Evolutionary conservation across 2,888 invertebrate genomes (phyloP).

Genomic region (Lobophora halterata): DNA sequence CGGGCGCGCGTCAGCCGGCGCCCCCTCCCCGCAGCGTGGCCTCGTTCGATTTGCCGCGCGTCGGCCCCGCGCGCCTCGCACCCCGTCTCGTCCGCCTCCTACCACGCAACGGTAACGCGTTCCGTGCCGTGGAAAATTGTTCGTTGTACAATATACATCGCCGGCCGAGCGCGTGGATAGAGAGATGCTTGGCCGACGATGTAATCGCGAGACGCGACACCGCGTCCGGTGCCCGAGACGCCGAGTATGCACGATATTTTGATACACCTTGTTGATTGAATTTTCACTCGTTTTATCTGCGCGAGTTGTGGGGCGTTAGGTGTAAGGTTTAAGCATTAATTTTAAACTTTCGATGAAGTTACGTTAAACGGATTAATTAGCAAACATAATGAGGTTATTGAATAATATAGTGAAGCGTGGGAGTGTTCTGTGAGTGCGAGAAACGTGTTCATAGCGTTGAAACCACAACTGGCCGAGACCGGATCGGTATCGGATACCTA

Average conservation of each 20-base stretch:
- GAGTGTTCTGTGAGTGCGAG: constrained; percentile 18
- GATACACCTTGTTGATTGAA: constrained; percentile 57
- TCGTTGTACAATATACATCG: constrained; percentile 57
- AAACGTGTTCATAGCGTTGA: constrained; percentile 17
- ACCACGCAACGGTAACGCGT: constrained; percentile 66
- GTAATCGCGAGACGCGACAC: constrained; percentile 36
- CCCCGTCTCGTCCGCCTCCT: constrained; percentile 48
- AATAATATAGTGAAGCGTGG: constrained; percentile 20
- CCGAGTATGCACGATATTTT: constrained; percentile 48
- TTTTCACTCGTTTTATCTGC: constrained; percentile 48
- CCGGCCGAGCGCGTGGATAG: constrained; percentile 35
- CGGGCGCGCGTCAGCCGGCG: constrained; percentile 43
- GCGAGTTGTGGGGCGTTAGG: constrained; percentile 55
- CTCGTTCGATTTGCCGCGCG: constrained; percentile 76
- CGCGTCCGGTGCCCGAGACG: constrained; percentile 42
- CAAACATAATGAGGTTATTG: constrained; percentile 18
- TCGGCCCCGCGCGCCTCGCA: constrained; percentile 42
- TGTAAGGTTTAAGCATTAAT: constrained; percentile 12
- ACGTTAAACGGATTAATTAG: constrained; percentile 23
- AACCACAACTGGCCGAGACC: constrained; percentile 21
- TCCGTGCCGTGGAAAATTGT: constrained; percentile 60
- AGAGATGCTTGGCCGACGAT: constrained; percentile 43
- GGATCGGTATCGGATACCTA: constrained; percentile 20
- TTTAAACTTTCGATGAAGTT: constrained; percentile 16
- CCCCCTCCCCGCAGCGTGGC: constrained; percentile 59